phyloP scores from a whole-genome alignment of 1,140 invertebrate species.

The Drosophila erecta region DNA sequence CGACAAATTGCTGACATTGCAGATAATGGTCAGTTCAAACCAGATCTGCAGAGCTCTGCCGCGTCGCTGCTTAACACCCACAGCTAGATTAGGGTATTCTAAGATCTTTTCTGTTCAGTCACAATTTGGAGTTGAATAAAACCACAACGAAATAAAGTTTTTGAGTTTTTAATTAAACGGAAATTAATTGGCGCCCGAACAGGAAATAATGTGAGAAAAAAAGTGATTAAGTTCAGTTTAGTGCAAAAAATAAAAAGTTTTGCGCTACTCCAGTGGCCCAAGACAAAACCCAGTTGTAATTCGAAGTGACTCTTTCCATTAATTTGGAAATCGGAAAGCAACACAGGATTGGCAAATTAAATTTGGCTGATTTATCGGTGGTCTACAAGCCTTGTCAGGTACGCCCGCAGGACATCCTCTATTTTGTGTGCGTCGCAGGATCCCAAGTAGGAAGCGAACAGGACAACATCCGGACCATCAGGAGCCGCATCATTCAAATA shows the following conservation, averaged over 20 bases:
- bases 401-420: neutral
- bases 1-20: too few species aligned
- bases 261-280: neutral
- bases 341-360: neutral
- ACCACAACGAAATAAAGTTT: too few species aligned
- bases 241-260: neutral
- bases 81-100: too few species aligned
- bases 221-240: neutral
- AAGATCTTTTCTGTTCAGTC: too few species aligned
- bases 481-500: too few species aligned
- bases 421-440: constrained; percentile 1
- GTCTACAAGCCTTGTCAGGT: constrained; percentile 2
- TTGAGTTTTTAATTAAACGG: too few species aligned
- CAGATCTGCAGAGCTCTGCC: too few species aligned
- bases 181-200: neutral
- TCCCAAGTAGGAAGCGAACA: neutral
- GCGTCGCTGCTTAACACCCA: too few species aligned
- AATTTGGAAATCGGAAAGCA: neutral
- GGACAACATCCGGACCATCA: neutral
- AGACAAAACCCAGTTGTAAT: neutral
- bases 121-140: too few species aligned
- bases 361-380: neutral
- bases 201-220: neutral
- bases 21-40: too few species aligned
- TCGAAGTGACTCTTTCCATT: neutral